Percentiles rank a stretch among this genome's conserved stretches.
phyloP scores from a whole-genome alignment of 2,888 invertebrate genomes.

The Taphrorychus bicolor region DNA sequence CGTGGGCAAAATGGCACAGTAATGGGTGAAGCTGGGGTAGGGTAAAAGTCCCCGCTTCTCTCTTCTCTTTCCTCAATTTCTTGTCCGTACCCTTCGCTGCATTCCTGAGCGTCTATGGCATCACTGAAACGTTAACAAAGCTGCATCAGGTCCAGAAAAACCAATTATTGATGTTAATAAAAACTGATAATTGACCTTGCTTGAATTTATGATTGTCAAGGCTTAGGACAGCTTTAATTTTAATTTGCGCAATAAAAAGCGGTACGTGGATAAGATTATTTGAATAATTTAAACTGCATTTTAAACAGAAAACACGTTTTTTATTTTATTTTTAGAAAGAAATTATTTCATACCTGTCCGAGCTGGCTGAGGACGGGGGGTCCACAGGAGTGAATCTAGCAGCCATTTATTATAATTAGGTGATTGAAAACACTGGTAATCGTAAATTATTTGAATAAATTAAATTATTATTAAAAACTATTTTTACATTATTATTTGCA shows the following conservation, averaged over 20 bases:
- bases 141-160: neutral
- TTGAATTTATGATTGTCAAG: neutral
- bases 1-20: conserved; percentile 78
- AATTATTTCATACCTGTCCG: conserved; percentile 75
- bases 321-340: conserved; percentile 11
- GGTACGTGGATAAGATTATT: too few species aligned
- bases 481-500: too few species aligned
- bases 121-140: conserved; percentile 52
- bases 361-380: conserved; percentile 90
- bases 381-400: conserved; percentile 71
- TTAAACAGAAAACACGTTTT: conserved; percentile 13
- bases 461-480: too few species aligned
- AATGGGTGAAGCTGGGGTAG: conserved; percentile 76
- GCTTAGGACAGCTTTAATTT: neutral
- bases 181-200: neutral
- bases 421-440: too few species aligned
- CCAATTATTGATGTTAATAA: neutral
- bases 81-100: conserved; percentile 65
- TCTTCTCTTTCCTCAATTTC: conserved; percentile 58
- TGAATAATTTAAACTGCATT: too few species aligned
- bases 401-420: conserved; percentile 63
- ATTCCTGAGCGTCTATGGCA: conserved; percentile 70
- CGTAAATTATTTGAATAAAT: neutral
- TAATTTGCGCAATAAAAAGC: too few species aligned
- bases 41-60: conserved; percentile 60